A percentile compares a stretch with the other conserved stretches of the same genome.
phyloP scores from a whole-genome alignment of 2,113 vertebrate species.

The Ochotona curzoniae region DNA sequence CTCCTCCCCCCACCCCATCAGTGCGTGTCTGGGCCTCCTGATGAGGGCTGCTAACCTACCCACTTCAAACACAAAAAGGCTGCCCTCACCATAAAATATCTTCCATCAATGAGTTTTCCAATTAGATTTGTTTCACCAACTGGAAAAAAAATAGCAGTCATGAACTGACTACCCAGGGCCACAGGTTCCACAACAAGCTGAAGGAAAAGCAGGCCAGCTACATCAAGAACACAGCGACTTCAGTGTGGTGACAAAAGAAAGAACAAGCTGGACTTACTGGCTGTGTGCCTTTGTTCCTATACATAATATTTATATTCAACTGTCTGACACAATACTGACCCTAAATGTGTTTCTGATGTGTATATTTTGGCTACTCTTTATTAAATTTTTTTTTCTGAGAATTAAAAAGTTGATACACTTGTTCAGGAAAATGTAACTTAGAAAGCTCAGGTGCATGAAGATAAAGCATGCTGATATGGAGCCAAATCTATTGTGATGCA shows the following conservation, averaged over 20 bases:
- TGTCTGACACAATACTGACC: neutral
- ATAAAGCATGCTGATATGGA: conserved; percentile 1
- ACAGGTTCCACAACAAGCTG: neutral
- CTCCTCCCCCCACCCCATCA: conserved; percentile 16
- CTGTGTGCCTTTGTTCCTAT: neutral
- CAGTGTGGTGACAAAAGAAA: neutral
- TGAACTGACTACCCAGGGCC: neutral
- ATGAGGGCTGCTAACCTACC: neutral
- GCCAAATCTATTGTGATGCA: conserved; percentile 41
- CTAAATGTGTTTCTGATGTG: neutral
- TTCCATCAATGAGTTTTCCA: conserved; percentile 62
- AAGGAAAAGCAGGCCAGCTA: neutral
- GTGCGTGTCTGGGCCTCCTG: conserved; percentile 20
- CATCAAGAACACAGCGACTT: neutral
- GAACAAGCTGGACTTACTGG: neutral
- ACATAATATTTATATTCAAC: neutral
- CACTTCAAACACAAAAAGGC: conserved; percentile 25
- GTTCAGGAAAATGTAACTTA: conserved; percentile 2
- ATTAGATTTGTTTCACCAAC: conserved; percentile 69
- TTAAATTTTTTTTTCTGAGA: conserved; percentile 2
- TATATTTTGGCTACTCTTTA: neutral
- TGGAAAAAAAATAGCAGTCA: conserved; percentile 31
- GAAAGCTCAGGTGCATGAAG: conserved; percentile 23
- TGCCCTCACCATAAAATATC: conserved; percentile 59
- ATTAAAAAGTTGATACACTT: neutral